These are phyloP conservation scores for Neria commutata DNA, from an alignment of 2,888 invertebrate genomes.

Conservation along the genomic window DNA sequence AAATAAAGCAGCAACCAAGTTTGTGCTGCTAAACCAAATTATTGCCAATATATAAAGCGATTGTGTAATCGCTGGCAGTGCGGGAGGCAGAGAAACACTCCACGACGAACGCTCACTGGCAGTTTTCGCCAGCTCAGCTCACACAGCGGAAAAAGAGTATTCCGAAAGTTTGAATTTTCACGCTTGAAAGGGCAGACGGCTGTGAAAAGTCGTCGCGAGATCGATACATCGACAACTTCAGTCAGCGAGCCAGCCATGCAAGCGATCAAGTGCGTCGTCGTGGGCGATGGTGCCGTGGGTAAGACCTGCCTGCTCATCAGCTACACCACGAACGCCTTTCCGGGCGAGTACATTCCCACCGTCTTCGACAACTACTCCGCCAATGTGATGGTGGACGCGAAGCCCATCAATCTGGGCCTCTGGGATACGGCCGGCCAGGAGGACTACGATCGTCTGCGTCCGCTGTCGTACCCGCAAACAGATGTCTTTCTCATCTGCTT, in stretches of 20 bases:
- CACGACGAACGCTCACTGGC: no score
- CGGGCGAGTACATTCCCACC: conserved; percentile 58
- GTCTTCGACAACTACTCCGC: conserved; percentile 60
- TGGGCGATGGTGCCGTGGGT: conserved; percentile 60
- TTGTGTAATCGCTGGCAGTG: no score
- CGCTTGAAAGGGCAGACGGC: no score
- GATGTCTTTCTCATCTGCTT: conserved; percentile 59
- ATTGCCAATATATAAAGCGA: conserved; percentile 16
- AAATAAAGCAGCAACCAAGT: background rate
- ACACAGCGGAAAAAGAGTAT: no score
- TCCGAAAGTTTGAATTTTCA: no score
- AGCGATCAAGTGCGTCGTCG: conserved; percentile 60
- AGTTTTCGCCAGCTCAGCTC: no score
- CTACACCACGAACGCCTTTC: conserved; percentile 59
- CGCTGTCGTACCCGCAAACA: conserved; percentile 57
- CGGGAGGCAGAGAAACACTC: no score
- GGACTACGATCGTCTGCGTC: conserved; percentile 57
- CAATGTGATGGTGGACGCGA: conserved; percentile 60
- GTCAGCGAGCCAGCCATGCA: conserved; percentile 47
- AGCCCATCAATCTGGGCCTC: conserved; percentile 57
- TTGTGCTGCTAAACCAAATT: conserved; percentile 19
- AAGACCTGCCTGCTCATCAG: conserved; percentile 60
- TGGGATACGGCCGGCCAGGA: conserved; percentile 61
- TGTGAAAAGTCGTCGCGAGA: no score
- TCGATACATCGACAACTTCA: conserved; percentile 10